phyloP scores from a whole-genome alignment of 2,113 vertebrate genomes.

The Anseranas semipalmata region DNA sequence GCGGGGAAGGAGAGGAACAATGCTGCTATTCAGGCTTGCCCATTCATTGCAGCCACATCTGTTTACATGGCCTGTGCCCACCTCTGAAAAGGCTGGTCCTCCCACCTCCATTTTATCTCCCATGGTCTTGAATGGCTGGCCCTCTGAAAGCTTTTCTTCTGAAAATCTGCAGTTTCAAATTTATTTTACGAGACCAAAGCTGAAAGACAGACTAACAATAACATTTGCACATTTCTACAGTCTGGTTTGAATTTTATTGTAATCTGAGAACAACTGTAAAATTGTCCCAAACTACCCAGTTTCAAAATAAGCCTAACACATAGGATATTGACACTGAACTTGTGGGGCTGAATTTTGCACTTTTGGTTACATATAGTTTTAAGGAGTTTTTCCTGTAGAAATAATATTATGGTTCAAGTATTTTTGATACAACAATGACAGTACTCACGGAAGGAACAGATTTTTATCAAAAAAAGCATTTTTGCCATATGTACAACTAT shows the following conservation, averaged over 20 bases:
- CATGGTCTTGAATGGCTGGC: slow-evolving; percentile 4
- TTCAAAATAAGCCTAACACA: slow-evolving; percentile 34
- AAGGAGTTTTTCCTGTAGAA: background rate
- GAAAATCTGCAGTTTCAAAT: slow-evolving; percentile 49
- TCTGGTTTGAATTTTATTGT: slow-evolving; percentile 56
- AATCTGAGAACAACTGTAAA: slow-evolving; percentile 54
- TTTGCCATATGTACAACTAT: background rate
- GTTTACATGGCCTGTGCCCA: slow-evolving; percentile 75
- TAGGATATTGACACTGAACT: background rate
- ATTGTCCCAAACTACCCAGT: background rate
- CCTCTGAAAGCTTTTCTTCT: slow-evolving; percentile 14
- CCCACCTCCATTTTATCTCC: slow-evolving; percentile 57
- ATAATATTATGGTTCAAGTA: background rate
- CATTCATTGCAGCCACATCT: slow-evolving; percentile 77
- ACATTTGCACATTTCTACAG: slow-evolving; percentile 26
- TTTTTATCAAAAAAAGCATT: background rate
- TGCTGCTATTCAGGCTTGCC: slow-evolving; percentile 68
- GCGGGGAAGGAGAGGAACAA: slow-evolving; percentile 71
- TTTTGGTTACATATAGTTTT: background rate
- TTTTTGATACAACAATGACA: background rate
- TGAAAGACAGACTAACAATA: slow-evolving; percentile 57
- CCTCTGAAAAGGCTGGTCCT: slow-evolving; percentile 63
- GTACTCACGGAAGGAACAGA: background rate
- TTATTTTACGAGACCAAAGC: slow-evolving; percentile 59
- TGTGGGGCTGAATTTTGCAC: background rate